These are phyloP conservation scores for Heterodera filipjevi DNA, from an alignment of 2,888 invertebrate genomes.

Conservation along the genomic window DNA sequence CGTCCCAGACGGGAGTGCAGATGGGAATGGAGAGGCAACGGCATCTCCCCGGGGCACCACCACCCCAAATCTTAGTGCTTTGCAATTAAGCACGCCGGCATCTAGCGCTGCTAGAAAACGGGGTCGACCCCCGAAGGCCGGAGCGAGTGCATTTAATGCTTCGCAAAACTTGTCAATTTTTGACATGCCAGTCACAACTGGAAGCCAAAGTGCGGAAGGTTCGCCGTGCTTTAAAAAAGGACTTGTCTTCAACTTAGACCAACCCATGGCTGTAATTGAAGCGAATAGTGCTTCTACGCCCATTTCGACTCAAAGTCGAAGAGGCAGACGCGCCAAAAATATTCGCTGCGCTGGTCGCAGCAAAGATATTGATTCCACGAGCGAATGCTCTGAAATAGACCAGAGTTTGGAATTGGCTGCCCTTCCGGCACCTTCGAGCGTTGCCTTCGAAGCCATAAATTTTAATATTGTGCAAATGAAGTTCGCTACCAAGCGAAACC, in stretches of 20 bases:
- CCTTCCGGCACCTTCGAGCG: too few relatives aligned
- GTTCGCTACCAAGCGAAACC: too few relatives aligned
- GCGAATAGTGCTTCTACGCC: background rate
- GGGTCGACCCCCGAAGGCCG: background rate
- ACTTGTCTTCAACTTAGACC: too few relatives aligned
- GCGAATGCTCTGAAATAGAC: too few relatives aligned
- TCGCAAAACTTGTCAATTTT: background rate
- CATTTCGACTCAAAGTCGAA: background rate
- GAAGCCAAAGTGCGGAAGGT: background rate
- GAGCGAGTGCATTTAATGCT: background rate
- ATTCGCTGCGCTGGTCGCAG: background rate
- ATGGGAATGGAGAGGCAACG: background rate
- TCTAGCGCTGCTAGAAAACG: background rate
- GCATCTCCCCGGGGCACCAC: background rate
- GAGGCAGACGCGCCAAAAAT: background rate
- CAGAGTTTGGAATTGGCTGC: too few relatives aligned
- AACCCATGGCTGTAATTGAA: too few relatives aligned
- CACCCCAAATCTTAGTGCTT: background rate
- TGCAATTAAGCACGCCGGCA: background rate
- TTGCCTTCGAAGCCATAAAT: too few relatives aligned
- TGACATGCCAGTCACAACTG: background rate
- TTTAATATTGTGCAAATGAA: too few relatives aligned
- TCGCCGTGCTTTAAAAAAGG: background rate
- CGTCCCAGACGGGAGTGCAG: background rate
- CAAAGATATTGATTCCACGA: too few relatives aligned